Conservation (phyloP, 23 tunicate genomes). For the Corella eumyota region DNA sequence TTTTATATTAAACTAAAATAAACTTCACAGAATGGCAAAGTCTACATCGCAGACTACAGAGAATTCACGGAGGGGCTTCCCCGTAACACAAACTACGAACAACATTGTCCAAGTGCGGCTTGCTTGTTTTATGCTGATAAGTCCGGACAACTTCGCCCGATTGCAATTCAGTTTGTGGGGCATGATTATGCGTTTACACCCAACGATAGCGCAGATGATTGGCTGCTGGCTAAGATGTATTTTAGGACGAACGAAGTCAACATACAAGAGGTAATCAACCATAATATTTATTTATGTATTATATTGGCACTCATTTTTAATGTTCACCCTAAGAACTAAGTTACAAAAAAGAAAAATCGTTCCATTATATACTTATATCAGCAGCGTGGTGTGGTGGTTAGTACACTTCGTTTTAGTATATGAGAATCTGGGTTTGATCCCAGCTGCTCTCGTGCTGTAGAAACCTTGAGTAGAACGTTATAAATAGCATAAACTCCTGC, state of each 20-base stretch:
- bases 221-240: slow-evolving; percentile 61
- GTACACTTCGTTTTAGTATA: too few species aligned
- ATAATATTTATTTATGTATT: not conserved
- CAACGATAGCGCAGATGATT: slow-evolving; percentile 28
- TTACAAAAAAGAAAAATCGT: too few species aligned
- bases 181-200: slow-evolving; percentile 40
- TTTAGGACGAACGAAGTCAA: slow-evolving; percentile 30
- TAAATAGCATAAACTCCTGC: too few species aligned
- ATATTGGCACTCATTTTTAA: not conserved
- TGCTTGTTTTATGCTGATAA: not conserved
- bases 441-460: too few species aligned
- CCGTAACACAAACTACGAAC: slow-evolving; percentile 1
- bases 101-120: not conserved
- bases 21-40: not conserved
- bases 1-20: too few species aligned
- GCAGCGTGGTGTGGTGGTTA: too few species aligned
- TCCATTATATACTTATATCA: too few species aligned
- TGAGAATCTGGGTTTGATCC: too few species aligned
- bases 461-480: too few species aligned
- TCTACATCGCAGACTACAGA: not conserved
- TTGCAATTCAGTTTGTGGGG: slow-evolving; percentile 49
- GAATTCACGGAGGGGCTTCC: not conserved
- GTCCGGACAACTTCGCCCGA: slow-evolving; percentile 9
- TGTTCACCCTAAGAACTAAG: not conserved
- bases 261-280: slow-evolving; percentile 29